Base-by-base conservation (phyloP, 2,888 invertebrate species). In the Chrysina gloriosa region DNA sequence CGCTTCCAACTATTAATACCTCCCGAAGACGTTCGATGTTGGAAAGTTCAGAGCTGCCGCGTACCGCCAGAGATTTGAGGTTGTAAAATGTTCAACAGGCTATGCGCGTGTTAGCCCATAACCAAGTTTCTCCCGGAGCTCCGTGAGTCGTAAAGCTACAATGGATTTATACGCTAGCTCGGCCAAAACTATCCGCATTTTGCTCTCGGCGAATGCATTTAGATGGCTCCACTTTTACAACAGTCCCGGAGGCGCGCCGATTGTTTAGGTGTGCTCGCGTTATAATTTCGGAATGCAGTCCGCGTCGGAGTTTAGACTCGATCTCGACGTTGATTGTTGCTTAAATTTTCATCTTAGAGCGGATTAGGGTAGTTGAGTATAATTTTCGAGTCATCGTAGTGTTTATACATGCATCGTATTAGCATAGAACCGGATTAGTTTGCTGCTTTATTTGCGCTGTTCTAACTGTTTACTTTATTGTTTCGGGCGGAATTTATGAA, bases 1-100 rank as follows among this genome's bases (percentile, higher is more conserved):
- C 42, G 27, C 39, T 39, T 27, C 23, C 52, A 42, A 27, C 58
- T 58, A 36, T n/a, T 64, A 64, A 36, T 50, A 50, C 64, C 31
- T 34, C 19, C 64, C 23, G 50, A 64, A 64, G 64, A 64, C 23
- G 50, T 47, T 50, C 48, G n/a, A 27, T 21, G 11, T 36, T 34
- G 34, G 50, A 50, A 64, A 64, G 48, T 64, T 64, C 50, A 34
- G 19, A 36, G 34, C 19, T 63, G 39, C 29, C 50, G 48, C 47
- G 50, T 50, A 25, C 29, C 48, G 63, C 34, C 48, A 16, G 64
- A 34, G 47, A 50, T 45, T 36, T 64, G 34, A 27, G 48, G 50
- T 39, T 50, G 64, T 64, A 64, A 64, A 64, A 64, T 50, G 64
- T 64, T 64, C 64, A 64, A 64, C 64, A 64, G 64, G 64, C 64